Base-by-base conservation (phyloP, 2,113 vertebrate genomes). In the Bubalus kerabau region DNA sequence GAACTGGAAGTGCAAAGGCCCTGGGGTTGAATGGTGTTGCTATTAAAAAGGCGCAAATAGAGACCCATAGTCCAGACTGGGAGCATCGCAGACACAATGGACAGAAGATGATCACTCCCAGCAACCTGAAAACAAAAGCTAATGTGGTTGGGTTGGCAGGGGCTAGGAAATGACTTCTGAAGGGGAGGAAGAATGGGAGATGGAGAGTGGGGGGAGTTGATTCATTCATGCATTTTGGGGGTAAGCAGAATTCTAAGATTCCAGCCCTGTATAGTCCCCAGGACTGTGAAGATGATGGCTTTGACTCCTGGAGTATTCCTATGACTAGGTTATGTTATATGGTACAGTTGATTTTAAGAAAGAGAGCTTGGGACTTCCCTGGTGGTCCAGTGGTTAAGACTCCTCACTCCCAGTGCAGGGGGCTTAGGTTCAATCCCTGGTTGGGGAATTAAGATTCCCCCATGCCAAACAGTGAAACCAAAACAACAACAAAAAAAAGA, bases 1-100 rank as follows among this genome's bases (percentile, higher is more conserved):
- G 36, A n/a, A 43, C 26, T 32, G 83, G 26, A 82, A 5, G 52
- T 88, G 74, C 95, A 91, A 74, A 95, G 89, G 52, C 28, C 94
- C 86, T 76, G 87, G 17, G 67, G 83, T 16, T 26, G 92, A 19
- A 50, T 1, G 0, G 2, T 1, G 16, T 43, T 36, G 19, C 21
- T n/a, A 7, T 16, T 50, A 48, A 36, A 48, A 74, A 80, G 64
- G 90, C 30, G 24, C 23, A 67, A 26, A 5, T 2, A 19, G 87
- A 95, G 62, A 28, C 16, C 50, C 26, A 10, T 2, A 23, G 30
- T 26, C 30, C 19, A 5, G 64, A 36, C 0, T 8, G 32, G 43
- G 48, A 57, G 1, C n/a, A 59, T 13, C 2, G 82, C 13, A 88
- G 83, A 17, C 59, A 24, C 40, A 30, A 3, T 0, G 28, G 43